These are phyloP conservation scores for Tenebrosternarchus preto DNA, from an alignment of 2,113 vertebrate genomes.

Conservation along the genomic window DNA sequence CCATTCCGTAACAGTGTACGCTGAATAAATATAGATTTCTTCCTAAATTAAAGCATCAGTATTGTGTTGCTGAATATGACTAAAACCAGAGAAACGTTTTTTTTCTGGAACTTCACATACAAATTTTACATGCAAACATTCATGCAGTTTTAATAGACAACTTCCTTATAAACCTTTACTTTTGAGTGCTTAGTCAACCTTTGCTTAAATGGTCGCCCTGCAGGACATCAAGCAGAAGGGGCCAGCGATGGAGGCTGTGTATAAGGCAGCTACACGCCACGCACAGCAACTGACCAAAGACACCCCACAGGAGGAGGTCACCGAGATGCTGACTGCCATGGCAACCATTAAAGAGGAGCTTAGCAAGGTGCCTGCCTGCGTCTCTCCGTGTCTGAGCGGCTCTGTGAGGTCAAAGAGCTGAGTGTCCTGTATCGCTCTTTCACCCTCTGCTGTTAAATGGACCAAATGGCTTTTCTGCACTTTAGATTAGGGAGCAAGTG, in stretches of 20 bases:
- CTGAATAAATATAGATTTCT: too few relatives aligned
- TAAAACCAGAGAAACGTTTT: background rate
- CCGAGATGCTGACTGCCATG: constrained; percentile 82
- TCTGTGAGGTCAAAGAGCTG: background rate
- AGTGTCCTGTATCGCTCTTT: background rate
- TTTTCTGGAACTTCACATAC: too few relatives aligned
- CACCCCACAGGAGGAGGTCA: constrained; percentile 83
- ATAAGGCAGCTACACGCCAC: constrained; percentile 83
- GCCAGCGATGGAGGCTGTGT: constrained; percentile 88
- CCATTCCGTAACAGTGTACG: too few relatives aligned
- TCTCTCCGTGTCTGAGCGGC: constrained; percentile 5
- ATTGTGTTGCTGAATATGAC: too few relatives aligned
- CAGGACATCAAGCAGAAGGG: constrained; percentile 91
- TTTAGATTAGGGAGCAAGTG: constrained; percentile 83
- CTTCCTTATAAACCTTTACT: background rate
- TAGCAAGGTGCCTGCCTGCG: constrained; percentile 76
- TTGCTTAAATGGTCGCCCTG: background rate
- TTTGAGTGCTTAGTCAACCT: background rate
- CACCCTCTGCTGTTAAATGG: background rate
- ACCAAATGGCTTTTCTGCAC: background rate
- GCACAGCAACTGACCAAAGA: constrained; percentile 90
- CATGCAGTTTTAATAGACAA: background rate
- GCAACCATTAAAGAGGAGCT: constrained; percentile 86
- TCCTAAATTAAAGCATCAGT: too few relatives aligned
- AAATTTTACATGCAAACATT: background rate